Conservation (phyloP, 1,140 invertebrate species). For the Pollicipes pollicipes region DNA sequence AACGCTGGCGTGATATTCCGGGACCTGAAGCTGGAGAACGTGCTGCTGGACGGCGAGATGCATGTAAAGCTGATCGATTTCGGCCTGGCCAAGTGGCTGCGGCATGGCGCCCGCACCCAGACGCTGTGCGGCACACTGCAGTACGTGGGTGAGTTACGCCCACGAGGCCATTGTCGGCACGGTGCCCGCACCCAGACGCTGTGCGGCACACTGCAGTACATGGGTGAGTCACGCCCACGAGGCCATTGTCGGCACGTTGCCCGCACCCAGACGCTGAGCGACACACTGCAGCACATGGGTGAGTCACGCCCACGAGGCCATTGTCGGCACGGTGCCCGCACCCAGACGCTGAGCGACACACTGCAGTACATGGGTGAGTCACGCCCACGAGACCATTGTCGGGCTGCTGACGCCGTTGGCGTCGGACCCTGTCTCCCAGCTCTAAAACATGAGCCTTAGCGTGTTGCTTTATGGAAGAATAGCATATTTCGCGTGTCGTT, state of each 20-base stretch:
- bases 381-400: not conserved
- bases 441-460: not conserved
- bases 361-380: slow-evolving; percentile 70
- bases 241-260: slow-evolving; percentile 34
- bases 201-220: slow-evolving; percentile 78
- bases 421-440: not conserved
- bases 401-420: slow-evolving; percentile 8
- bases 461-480: not conserved
- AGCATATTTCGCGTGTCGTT: not conserved
- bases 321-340: slow-evolving; percentile 41
- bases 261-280: slow-evolving; percentile 68
- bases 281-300: slow-evolving; percentile 82
- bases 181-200: slow-evolving; percentile 60
- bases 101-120: slow-evolving; percentile 47
- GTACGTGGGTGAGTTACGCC: slow-evolving; percentile 57
- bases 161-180: slow-evolving; percentile 24
- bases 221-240: slow-evolving; percentile 41
- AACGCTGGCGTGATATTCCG: slow-evolving; percentile 77
- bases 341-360: slow-evolving; percentile 75
- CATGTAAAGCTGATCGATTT: slow-evolving; percentile 76
- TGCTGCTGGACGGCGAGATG: slow-evolving; percentile 56
- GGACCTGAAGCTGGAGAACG: slow-evolving; percentile 79
- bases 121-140: slow-evolving; percentile 80
- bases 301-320: slow-evolving; percentile 21
- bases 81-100: slow-evolving; percentile 80